A percentile compares a stretch with the other conserved stretches of the same genome.
Evolutionary conservation across 2,113 vertebrate species (phyloP).

Genomic region (Datnioides undecimradiatus): DNA sequence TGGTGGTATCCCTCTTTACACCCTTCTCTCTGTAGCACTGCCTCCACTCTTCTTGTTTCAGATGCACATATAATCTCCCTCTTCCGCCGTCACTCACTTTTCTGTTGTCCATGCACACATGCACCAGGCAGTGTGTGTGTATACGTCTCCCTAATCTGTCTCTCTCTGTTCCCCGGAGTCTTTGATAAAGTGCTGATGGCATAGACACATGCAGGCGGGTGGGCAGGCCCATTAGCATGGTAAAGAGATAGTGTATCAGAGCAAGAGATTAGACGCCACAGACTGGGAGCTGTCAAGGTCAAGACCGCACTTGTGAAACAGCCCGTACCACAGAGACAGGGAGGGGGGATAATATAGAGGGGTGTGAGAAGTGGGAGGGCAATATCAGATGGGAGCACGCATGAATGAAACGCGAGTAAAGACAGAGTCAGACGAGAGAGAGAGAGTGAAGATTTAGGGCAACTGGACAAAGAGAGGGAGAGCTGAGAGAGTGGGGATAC

Average conservation of each 20-base stretch:
- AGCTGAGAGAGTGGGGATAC: conserved; percentile 1
- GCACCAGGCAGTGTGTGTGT: conserved; percentile 48
- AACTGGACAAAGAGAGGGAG: background rate
- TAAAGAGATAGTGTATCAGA: conserved; percentile 84
- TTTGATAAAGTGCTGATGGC: conserved; percentile 85
- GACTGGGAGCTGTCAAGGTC: conserved; percentile 85
- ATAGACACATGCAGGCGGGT: conserved; percentile 58
- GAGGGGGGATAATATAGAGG: conserved; percentile 33
- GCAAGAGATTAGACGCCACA: conserved; percentile 82
- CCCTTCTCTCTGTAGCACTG: conserved; percentile 30
- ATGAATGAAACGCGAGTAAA: conserved; percentile 34
- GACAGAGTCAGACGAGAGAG: background rate
- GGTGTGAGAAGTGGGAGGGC: conserved; percentile 23
- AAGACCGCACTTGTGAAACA: conserved; percentile 83
- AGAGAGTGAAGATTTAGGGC: background rate
- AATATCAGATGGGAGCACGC: conserved; percentile 45
- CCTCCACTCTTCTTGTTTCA: conserved; percentile 49
- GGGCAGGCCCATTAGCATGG: conserved; percentile 82
- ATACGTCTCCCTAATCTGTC: conserved; percentile 75
- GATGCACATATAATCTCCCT: conserved; percentile 60
- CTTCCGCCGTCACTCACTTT: conserved; percentile 46
- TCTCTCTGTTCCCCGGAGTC: conserved; percentile 73
- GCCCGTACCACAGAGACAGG: conserved; percentile 59
- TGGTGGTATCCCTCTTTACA: conserved; percentile 61
- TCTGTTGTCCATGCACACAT: conserved; percentile 67